Evolutionary conservation across 2,797 vertebrate genomes (phyloP).

Genomic region (Pelochelys cantorii): DNA sequence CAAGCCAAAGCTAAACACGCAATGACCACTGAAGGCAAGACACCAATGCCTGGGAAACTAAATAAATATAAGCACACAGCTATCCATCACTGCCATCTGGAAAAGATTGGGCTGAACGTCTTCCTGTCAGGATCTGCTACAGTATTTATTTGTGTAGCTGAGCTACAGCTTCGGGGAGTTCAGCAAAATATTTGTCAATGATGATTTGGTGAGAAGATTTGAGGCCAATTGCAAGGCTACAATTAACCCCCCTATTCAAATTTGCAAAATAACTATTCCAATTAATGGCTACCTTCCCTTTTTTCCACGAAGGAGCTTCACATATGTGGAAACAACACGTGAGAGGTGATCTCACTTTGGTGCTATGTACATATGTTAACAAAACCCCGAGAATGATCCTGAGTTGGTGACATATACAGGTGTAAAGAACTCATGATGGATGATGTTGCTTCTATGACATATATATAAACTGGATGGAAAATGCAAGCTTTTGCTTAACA

Average conservation of each 20-base stretch:
- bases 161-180: slow-evolving; percentile 78
- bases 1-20: slow-evolving; percentile 75
- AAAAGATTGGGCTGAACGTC: slow-evolving; percentile 88
- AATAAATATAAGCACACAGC: slow-evolving; percentile 91
- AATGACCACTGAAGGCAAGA: slow-evolving; percentile 81
- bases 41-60: slow-evolving; percentile 86
- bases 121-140: slow-evolving; percentile 86
- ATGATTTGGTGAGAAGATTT: slow-evolving; percentile 68
- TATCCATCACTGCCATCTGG: slow-evolving; percentile 95
- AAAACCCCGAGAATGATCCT: neutral
- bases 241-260: slow-evolving; percentile 69
- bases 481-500: slow-evolving; percentile 47
- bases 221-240: slow-evolving; percentile 66
- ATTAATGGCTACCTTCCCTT: slow-evolving; percentile 40
- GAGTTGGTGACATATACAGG: slow-evolving; percentile 64
- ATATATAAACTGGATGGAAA: slow-evolving; percentile 50
- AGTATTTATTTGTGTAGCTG: slow-evolving; percentile 92
- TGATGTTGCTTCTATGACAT: slow-evolving; percentile 42
- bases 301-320: slow-evolving; percentile 30
- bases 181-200: slow-evolving; percentile 79
- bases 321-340: slow-evolving; percentile 40
- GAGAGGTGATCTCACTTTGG: slow-evolving; percentile 56
- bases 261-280: slow-evolving; percentile 45
- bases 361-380: slow-evolving; percentile 13
- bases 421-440: slow-evolving; percentile 66